phyloP scores from a whole-genome alignment of 2,797 vertebrate species.

The Muscicapa striata region DNA sequence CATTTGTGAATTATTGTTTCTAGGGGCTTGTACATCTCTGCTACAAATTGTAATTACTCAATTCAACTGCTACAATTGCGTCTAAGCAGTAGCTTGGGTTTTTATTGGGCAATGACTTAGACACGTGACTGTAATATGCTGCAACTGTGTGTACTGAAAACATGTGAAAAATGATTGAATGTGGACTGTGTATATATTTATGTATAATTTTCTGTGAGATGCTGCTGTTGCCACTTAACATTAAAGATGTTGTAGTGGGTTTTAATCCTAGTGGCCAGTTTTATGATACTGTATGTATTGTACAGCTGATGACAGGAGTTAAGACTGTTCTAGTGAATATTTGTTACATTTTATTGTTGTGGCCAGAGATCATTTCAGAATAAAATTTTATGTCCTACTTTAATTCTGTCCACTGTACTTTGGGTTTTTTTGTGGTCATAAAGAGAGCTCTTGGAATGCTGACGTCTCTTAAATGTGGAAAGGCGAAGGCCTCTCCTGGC shows the following conservation, averaged over 20 bases:
- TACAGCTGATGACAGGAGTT: constrained; percentile 93
- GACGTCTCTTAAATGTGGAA: neutral
- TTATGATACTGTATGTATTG: constrained; percentile 95
- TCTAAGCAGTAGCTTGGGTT: constrained; percentile 78
- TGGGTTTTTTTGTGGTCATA: neutral
- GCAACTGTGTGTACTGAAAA: constrained; percentile 89
- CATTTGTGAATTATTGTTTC: constrained; percentile 78
- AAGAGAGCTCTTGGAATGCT: neutral
- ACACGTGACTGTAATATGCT: constrained; percentile 87
- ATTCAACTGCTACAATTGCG: constrained; percentile 77
- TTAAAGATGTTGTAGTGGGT: constrained; percentile 84
- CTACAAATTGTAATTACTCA: constrained; percentile 78
- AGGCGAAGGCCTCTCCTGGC: neutral
- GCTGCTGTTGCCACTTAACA: constrained; percentile 90
- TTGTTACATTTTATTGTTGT: constrained; percentile 99
- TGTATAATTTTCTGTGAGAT: constrained; percentile 86
- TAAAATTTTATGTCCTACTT: constrained; percentile 87
- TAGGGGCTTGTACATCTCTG: constrained; percentile 81
- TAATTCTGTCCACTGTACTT: constrained; percentile 69
- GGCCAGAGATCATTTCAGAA: constrained; percentile 91
- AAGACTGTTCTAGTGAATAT: constrained; percentile 94
- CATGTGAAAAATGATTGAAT: constrained; percentile 88
- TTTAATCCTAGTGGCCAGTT: constrained; percentile 91
- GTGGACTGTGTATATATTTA: constrained; percentile 87
- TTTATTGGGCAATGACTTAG: constrained; percentile 83